Base-by-base conservation (phyloP, 2,797 vertebrate genomes). In the Gymnocypris eckloni region DNA sequence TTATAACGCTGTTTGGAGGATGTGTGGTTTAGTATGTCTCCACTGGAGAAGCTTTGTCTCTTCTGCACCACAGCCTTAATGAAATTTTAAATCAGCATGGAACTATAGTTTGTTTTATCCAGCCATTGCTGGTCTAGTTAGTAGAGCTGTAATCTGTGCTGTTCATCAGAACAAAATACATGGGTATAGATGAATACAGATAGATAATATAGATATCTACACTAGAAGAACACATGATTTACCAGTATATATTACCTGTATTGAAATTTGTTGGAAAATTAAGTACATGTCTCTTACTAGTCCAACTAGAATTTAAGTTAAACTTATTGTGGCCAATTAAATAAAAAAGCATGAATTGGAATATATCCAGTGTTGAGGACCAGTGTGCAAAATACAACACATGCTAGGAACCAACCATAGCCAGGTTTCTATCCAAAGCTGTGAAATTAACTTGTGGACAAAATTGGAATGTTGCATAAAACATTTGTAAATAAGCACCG, bases 1-100 rank as follows among this genome's bases (percentile, higher is more conserved):
- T 88, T 89, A 90, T 83, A 81, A 79, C 7, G 16, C 67, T 64
- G 64, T 89, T 72, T 52, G 83, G 82, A 64, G 22, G 39, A 52
- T 75, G 28, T 12, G 20, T 33, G 77, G 43, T 76, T 69, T 78
- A 64, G 76, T 56, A 4, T 78, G 37, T 48, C 50, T 33, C 77
- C 52, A 33, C 52, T 73, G n/a, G 11, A 66, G 52, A 45, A 50
- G 22, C 84, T 13, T 10, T 25, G 43, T 64, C 7, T 88, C 84
- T 81, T 88, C 67, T 85, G 83, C 85, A 86, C 64, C 78, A 4
- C 50, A 39, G 80, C 28, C 18, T 33, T 54, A 39, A 33, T 54
- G 0, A 78, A 59, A 59, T 37, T 59, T 78, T n/a, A 39, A 59
- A 78, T 59, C 4, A 1, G 76, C 22, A 41, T 59, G 50, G 39